A percentile compares a stretch with the other conserved stretches of the same genome.
phyloP scores from a whole-genome alignment of 2,888 invertebrate genomes.

The Trissoscelio sp. region DNA sequence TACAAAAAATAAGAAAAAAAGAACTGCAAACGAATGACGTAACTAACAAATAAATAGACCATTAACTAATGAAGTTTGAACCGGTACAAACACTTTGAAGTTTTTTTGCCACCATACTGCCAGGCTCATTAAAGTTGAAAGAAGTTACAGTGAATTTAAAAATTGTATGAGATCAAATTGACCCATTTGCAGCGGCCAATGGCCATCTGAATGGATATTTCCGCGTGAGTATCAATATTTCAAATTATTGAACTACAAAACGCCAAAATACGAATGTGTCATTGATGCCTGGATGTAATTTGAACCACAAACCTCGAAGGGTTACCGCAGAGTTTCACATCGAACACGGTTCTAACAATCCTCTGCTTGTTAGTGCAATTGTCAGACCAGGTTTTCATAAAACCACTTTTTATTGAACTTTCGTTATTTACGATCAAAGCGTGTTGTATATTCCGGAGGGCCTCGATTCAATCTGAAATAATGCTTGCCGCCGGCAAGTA shows the following conservation, averaged over 20 bases:
- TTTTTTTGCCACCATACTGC: too few species aligned
- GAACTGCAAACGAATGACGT: too few species aligned
- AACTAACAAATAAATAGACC: too few species aligned
- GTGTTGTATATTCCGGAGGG: constrained; percentile 20
- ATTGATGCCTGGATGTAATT: constrained; percentile 52
- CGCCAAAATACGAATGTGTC: constrained; percentile 33
- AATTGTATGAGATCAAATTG: too few species aligned
- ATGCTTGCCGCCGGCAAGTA: constrained; percentile 36
- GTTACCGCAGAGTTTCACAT: constrained; percentile 47
- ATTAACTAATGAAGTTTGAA: too few species aligned
- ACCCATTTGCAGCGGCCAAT: constrained; percentile 6
- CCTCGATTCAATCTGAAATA: constrained; percentile 40
- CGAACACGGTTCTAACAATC: constrained; percentile 44
- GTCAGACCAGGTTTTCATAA: constrained; percentile 53
- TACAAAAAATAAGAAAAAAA: too few species aligned
- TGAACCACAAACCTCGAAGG: constrained; percentile 54
- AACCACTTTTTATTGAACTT: constrained; percentile 57
- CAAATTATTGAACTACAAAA: constrained; percentile 37
- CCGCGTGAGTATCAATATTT: constrained; percentile 34
- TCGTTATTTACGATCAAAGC: constrained; percentile 54
- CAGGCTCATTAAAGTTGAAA: too few species aligned
- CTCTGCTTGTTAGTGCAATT: constrained; percentile 58
- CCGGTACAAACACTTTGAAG: too few species aligned
- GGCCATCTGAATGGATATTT: constrained; percentile 12
- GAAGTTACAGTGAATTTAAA: too few species aligned